Evolutionary conservation across 2,797 vertebrate genomes (phyloP), one percentile per base, ranked within the genome.

Genomic region (Bradypodion ventrale): DNA sequence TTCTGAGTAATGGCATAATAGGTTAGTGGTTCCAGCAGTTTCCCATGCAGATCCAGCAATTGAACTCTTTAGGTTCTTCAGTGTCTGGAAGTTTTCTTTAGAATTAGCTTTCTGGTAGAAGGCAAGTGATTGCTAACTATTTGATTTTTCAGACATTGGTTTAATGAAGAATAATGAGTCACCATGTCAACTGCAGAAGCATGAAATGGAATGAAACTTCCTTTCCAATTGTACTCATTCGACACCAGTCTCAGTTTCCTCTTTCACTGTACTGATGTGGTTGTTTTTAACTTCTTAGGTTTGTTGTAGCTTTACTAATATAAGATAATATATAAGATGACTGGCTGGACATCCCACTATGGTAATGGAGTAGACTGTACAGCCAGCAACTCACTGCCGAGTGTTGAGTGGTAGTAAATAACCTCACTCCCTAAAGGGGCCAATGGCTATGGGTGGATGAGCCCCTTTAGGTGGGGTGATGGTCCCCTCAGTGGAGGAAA

Each of bases 21-120:
- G 15, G 69, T 93, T 94, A 89, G 44, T 62, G 90, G 83, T 90
- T 93, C 91, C 87, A 85, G 5, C 89, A 88, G 87, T 93, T 87
- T 80, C 83, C 89, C 89, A 93, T 91, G 85, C 87, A 87, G 77
- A 82, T 92, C 77, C 88, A 91, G 87, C 95, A 96, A 96, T 91
- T 96, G 93, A 96, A 94, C 89, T 92, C 79, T 93, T 91, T 83
- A 83, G 93, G 90, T 93, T 92, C 86, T 96, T 96, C 93, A 89
- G 88, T 90, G 93, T 83, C 82, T 91, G 90, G 93, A 92, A 89
- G 85, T 93, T 94, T 95, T 84, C 92, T 93, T 94, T 56, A 65
- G 73, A 89, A 92, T 52, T 83, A 87, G 80, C 90, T 94, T 94
- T 72, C 29, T 88, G 9, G 78, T 80, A 85, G 52, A 91, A 91